A percentile compares a stretch with the other conserved stretches of the same genome.
These are phyloP conservation scores for Leptinotarsa haldemani DNA, from an alignment of 2,888 invertebrate species.

Conservation along the genomic window DNA sequence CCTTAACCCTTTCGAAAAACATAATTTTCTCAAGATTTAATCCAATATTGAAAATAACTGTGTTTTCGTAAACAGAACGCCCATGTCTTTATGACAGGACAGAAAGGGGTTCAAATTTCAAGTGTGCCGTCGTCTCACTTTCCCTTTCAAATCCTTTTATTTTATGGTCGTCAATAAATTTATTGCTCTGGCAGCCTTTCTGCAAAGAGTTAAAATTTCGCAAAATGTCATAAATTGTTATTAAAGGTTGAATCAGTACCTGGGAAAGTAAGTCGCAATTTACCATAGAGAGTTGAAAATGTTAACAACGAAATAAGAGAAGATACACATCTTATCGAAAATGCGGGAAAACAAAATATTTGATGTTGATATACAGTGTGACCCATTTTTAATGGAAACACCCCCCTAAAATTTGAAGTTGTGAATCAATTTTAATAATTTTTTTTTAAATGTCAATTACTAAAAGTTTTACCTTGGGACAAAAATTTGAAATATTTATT, in stretches of 20 bases:
- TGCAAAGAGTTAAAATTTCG: slow-evolving; percentile 33
- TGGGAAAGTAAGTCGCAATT: slow-evolving; percentile 25
- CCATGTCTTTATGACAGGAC: slow-evolving; percentile 25
- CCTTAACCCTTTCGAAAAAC: slow-evolving; percentile 19
- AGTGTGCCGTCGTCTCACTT: slow-evolving; percentile 33
- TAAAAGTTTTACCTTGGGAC: too few relatives aligned
- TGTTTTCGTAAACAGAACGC: slow-evolving; percentile 31
- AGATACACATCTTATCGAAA: too few relatives aligned
- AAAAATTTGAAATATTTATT: too few relatives aligned
- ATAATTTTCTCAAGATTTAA: slow-evolving; percentile 25
- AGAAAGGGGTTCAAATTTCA: slow-evolving; percentile 18
- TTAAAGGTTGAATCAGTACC: slow-evolving; percentile 25
- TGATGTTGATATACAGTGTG: too few relatives aligned
- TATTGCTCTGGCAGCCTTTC: slow-evolving; percentile 31
- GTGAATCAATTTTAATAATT: too few relatives aligned
- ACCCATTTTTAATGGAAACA: too few relatives aligned
- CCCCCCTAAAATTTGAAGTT: too few relatives aligned
- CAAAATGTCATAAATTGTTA: slow-evolving; percentile 28
- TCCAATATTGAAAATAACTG: slow-evolving; percentile 29
- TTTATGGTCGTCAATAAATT: slow-evolving; percentile 27
- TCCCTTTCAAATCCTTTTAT: slow-evolving; percentile 31
- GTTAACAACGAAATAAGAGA: not conserved
- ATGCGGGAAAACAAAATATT: too few relatives aligned
- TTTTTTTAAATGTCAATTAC: too few relatives aligned
- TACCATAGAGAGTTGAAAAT: slow-evolving; percentile 5